phyloP scores from a whole-genome alignment of 2,888 invertebrate genomes.

The Agrotis puta region DNA sequence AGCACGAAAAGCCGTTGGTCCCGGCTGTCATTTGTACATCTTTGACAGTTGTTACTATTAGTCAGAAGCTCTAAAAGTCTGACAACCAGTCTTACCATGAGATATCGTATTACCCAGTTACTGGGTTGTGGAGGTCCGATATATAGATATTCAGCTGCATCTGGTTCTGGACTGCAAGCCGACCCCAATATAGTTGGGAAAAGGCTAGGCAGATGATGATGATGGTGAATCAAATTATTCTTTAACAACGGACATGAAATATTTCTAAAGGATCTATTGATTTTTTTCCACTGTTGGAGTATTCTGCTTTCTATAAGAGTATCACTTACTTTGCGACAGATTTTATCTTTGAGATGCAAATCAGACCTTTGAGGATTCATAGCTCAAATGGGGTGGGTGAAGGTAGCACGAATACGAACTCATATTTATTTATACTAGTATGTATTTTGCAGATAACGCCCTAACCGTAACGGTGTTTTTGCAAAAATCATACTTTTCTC shows the following conservation, averaged over 20 bases:
- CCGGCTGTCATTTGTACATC: too few species aligned
- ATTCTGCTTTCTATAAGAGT: constrained; percentile 66
- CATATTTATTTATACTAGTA: constrained; percentile 65
- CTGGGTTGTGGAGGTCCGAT: too few species aligned
- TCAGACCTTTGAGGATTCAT: constrained; percentile 76
- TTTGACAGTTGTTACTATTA: too few species aligned
- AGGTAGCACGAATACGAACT: constrained; percentile 63
- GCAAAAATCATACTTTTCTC: constrained; percentile 22
- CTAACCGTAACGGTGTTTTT: constrained; percentile 42
- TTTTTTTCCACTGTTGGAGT: constrained; percentile 66
- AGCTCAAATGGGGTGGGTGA: constrained; percentile 76
- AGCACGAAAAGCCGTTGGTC: too few species aligned
- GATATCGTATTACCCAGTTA: too few species aligned
- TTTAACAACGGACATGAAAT: constrained; percentile 41
- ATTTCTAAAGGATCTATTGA: constrained; percentile 53
- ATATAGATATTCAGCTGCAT: too few species aligned
- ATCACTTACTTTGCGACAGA: constrained; percentile 71
- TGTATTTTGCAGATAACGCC: constrained; percentile 46
- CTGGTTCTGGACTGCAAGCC: too few species aligned
- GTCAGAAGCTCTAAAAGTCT: too few species aligned
- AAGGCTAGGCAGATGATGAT: too few species aligned
- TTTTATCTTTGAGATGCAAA: constrained; percentile 84
- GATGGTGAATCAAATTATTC: too few species aligned
- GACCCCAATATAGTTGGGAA: too few species aligned
- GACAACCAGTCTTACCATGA: too few species aligned